Conservation (phyloP, 2,113 vertebrate species). For the Proteles cristata region DNA sequence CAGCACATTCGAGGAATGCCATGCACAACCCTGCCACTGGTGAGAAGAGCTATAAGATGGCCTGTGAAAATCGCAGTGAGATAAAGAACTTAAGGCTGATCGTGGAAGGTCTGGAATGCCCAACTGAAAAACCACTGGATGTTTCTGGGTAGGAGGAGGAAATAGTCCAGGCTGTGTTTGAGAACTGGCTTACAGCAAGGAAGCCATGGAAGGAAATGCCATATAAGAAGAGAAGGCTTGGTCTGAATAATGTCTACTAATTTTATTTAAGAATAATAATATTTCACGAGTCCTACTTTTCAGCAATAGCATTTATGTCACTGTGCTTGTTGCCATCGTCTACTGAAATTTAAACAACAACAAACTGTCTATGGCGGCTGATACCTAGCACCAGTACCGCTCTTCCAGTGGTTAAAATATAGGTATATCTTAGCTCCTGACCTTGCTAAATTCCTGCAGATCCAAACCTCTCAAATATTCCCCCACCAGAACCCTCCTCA, state of each 20-base stretch:
- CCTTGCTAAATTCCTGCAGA: not conserved
- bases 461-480: not conserved
- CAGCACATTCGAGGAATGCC: fast-evolving
- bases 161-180: not conserved
- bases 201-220: not conserved
- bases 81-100: not conserved
- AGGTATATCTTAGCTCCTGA: not conserved
- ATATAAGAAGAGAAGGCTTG: not conserved
- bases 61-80: not conserved
- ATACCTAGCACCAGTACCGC: not conserved
- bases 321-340: not conserved
- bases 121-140: not conserved
- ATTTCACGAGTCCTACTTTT: not conserved
- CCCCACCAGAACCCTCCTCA: not conserved
- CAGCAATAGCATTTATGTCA: not conserved
- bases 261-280: not conserved
- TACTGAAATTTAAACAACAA: not conserved
- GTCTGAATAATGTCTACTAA: not conserved
- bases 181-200: not conserved
- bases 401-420: not conserved
- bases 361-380: not conserved
- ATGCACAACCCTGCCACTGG: fast-evolving
- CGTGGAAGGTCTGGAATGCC: not conserved
- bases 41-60: not conserved
- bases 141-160: not conserved